Conservation (phyloP, 1,140 invertebrate species). For the Calliphora vicina region DNA sequence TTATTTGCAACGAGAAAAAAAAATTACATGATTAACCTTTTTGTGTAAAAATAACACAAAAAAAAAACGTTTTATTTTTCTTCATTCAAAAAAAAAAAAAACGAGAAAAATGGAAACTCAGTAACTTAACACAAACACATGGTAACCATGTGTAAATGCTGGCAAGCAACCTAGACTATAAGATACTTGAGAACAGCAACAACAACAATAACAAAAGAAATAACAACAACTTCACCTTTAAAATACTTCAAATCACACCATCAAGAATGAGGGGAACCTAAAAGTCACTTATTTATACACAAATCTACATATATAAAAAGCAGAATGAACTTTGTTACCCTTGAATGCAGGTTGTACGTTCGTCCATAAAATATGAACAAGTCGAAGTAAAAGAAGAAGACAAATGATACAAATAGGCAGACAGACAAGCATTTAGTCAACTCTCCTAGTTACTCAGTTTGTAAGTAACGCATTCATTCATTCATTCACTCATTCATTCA, state of each 20-base stretch:
- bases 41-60: constrained; percentile 11
- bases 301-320: background rate
- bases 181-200: constrained; percentile 21
- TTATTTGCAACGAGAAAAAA: constrained; percentile 15
- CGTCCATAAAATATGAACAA: background rate
- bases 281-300: background rate
- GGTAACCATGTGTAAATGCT: background rate
- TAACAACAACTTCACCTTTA: constrained; percentile 34
- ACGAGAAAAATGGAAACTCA: background rate
- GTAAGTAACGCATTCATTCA: too few relatives aligned
- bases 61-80: background rate
- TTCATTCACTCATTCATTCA: too few relatives aligned
- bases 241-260: constrained; percentile 30
- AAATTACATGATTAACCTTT: constrained; percentile 34
- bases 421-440: too few relatives aligned
- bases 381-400: background rate
- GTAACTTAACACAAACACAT: background rate
- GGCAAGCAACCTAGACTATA: background rate
- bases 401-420: background rate
- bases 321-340: background rate
- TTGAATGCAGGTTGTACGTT: background rate
- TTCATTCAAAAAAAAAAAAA: background rate
- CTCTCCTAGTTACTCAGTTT: too few relatives aligned
- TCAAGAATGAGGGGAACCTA: constrained; percentile 13
- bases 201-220: constrained; percentile 13